These are phyloP conservation scores for Drosophila lowei DNA, from an alignment of 1,140 invertebrate species.

Conservation along the genomic window DNA sequence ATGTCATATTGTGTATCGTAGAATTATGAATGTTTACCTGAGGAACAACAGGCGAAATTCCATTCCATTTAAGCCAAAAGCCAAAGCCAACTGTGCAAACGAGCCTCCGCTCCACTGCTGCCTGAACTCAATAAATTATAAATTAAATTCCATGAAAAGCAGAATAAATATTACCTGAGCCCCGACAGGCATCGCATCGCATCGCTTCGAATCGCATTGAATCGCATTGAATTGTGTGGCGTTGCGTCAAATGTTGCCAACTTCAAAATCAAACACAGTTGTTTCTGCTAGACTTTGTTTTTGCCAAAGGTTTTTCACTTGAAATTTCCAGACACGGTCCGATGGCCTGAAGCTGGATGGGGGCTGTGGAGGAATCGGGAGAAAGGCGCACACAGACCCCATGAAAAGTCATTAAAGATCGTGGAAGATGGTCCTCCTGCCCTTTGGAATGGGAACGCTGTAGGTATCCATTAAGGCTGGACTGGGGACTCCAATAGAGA, in stretches of 20 bases:
- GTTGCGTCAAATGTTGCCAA: conserved; percentile 43
- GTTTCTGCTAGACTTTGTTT: conserved; percentile 38
- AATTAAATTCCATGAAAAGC: conserved; percentile 23
- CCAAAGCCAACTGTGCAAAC: conserved; percentile 67
- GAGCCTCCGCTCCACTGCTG: conserved; percentile 45
- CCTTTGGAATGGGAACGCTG: no score
- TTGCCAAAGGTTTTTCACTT: conserved; percentile 28
- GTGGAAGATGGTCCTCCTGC: no score
- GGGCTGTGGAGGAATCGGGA: background rate
- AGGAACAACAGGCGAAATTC: conserved; percentile 30
- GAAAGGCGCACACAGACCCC: no score
- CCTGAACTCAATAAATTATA: conserved; percentile 48
- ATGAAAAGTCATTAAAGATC: no score
- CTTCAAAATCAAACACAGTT: conserved; percentile 63
- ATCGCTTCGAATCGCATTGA: no score
- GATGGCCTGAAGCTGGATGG: conserved; percentile 24
- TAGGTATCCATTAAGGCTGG: no score
- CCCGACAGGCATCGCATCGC: no score
- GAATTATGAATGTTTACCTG: conserved; percentile 54
- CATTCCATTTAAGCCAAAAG: conserved; percentile 38
- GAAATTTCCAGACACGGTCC: background rate
- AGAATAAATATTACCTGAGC: no score
- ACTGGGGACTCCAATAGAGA: no score
- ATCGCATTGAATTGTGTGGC: background rate
- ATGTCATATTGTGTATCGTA: conserved; percentile 35